Evolutionary conservation across 1,140 invertebrate species (phyloP), one percentile per base, ranked within the genome.

Genomic region (Camponotus vicinus): DNA sequence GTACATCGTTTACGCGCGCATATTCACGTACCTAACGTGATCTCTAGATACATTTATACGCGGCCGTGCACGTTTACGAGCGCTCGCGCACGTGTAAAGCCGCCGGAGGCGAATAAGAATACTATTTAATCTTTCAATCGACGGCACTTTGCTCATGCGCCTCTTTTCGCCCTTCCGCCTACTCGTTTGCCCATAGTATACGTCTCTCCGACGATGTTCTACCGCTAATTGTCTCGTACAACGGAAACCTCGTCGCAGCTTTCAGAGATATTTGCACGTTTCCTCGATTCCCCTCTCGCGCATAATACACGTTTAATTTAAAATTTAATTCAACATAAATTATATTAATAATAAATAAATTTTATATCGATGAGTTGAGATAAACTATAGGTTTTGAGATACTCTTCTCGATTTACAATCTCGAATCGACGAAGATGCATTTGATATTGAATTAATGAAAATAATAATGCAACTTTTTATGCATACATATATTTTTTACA

Each of bases 71-170:
- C 49, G 49, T 75, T 42, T 63, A 71, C 40, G 67, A 75, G 63
- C 55, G 66, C 49, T 57, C 40, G 64, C 70, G 59, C 9, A 55
- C 71, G 73, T 78, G 79, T 71, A 73, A 67, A 76, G 49, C 34
- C 52, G 75, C 61, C 66, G 42, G 55, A 63, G 37, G 21, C 59
- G 70, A 70, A 87, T 64, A 42, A 66, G 18, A 13, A 15, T 55
- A 13, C 21, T 42, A 42, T 88, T 88, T 88, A 88, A 85, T 49
- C 71, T 73, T 77, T 21, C 76, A 27, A 79, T 87, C 64, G 66
- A 76, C 63, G 11, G 27, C 27, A 63, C 79, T 83, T 45, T 66
- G 76, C 55, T 52, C 32, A 11, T 75, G 34, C 37, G 32, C 27
- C 64, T 52, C 49, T 69, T 75, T 66, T 67, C 73, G 18, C 42